These are phyloP conservation scores for Plumapathes pennacea DNA, from an alignment of 92 coral and sea anemone species.

Conservation along the genomic window DNA sequence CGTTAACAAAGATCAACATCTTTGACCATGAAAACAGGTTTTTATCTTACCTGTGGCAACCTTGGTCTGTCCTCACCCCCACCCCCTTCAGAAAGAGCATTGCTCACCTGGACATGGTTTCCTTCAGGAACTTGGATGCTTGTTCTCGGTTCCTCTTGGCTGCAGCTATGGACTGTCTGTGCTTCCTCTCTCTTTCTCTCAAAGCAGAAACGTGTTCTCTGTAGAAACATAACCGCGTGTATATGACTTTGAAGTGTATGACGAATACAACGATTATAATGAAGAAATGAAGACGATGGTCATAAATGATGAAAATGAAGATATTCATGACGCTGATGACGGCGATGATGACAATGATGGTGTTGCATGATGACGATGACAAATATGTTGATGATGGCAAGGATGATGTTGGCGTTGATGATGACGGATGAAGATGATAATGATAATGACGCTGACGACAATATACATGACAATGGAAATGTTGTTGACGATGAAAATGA, in stretches of 20 bases:
- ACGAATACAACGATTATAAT: too few species aligned
- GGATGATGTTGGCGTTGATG: too few species aligned
- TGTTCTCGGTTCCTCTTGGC: slow-evolving; percentile 97
- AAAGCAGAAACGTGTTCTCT: slow-evolving; percentile 95
- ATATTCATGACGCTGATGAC: background rate
- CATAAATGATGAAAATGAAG: background rate
- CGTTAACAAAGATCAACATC: too few species aligned
- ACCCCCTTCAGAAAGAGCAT: too few species aligned
- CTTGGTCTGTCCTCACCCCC: too few species aligned
- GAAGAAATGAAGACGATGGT: background rate
- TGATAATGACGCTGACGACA: background rate
- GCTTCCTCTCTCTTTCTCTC: slow-evolving; percentile 95
- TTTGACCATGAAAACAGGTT: too few species aligned
- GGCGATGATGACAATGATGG: too few species aligned
- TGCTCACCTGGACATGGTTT: slow-evolving; percentile 93
- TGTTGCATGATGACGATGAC: too few species aligned
- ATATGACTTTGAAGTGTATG: too few species aligned
- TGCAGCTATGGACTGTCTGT: slow-evolving; percentile 94
- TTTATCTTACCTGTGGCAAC: too few species aligned
- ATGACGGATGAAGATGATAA: background rate
- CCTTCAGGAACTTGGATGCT: slow-evolving; percentile 94
- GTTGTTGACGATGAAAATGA: background rate
- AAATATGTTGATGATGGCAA: too few species aligned
- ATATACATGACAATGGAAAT: background rate
- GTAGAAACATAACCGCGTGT: too few species aligned